Conservation (phyloP, 2,113 vertebrate genomes). For the Fregetta grallaria region DNA sequence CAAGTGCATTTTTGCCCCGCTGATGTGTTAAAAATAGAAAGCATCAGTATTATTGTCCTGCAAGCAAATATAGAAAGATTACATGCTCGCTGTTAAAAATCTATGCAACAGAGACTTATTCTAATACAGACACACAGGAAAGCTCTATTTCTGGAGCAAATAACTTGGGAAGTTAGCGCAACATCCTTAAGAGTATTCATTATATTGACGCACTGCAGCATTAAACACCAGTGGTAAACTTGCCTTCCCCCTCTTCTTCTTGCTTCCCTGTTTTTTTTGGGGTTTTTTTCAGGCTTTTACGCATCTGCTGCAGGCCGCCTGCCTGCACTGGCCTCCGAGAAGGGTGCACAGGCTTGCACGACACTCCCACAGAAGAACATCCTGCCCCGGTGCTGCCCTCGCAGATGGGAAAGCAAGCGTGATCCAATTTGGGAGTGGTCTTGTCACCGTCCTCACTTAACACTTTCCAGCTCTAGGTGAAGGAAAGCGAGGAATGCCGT, state of each 20-base stretch:
- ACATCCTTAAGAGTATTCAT: neutral
- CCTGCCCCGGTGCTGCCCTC: neutral
- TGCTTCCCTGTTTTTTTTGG: neutral
- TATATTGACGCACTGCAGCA: neutral
- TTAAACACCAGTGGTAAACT: neutral
- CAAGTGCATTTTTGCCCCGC: neutral
- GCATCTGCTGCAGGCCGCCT: neutral
- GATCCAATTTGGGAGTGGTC: neutral
- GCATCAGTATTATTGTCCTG: neutral
- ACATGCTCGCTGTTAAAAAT: neutral
- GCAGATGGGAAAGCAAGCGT: neutral
- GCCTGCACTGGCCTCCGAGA: neutral
- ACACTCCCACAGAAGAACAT: neutral
- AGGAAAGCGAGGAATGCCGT: too few relatives aligned
- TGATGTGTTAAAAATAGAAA: slow-evolving; percentile 11
- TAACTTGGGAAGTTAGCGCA: neutral
- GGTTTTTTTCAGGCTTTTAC: neutral
- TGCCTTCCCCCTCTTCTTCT: neutral
- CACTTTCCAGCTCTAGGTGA: neutral
- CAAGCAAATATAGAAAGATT: neutral
- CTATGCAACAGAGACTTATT: neutral
- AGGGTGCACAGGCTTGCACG: neutral
- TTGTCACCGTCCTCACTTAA: neutral
- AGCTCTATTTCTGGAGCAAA: neutral
- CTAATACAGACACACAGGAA: rapidly evolving